Conservation (phyloP, 2,888 invertebrate species). For the Leptothorax acervorum region DNA sequence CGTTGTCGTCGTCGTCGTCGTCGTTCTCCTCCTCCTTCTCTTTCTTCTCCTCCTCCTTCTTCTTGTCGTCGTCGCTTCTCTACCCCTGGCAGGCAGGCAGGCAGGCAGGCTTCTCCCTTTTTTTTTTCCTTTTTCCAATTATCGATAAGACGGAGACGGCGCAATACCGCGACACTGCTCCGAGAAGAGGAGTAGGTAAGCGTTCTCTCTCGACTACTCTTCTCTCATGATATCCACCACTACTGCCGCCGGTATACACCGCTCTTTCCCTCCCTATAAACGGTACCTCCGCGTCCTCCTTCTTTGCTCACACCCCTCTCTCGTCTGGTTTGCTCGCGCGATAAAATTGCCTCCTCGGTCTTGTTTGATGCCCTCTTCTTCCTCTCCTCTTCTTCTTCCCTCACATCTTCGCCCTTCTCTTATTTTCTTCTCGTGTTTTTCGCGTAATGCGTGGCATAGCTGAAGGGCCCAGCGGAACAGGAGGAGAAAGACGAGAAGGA, state of each 20-base stretch:
- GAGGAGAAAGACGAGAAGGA: slow-evolving; percentile 42
- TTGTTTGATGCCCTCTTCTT: slow-evolving; percentile 66
- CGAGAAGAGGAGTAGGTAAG: slow-evolving; percentile 55
- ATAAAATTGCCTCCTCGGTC: slow-evolving; percentile 76
- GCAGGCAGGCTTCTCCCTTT: slow-evolving; percentile 56
- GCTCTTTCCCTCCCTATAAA: slow-evolving; percentile 55
- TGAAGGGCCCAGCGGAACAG: slow-evolving; percentile 52
- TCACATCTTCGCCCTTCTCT: slow-evolving; percentile 53
- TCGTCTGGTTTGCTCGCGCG: slow-evolving; percentile 66
- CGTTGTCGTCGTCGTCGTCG: slow-evolving; percentile 39
- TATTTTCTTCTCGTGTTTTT: slow-evolving; percentile 56
- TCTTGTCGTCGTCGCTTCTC: slow-evolving; percentile 46
- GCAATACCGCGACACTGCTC: slow-evolving; percentile 74
- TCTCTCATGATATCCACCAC: slow-evolving; percentile 60
- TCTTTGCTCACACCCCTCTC: slow-evolving; percentile 52
- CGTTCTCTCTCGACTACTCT: slow-evolving; percentile 62
- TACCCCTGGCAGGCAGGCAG: slow-evolving; percentile 34
- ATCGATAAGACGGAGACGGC: slow-evolving; percentile 82
- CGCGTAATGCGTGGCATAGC: slow-evolving; percentile 63
- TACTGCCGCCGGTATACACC: slow-evolving; percentile 42
- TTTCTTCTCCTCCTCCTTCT: slow-evolving; percentile 7
- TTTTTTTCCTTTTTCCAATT: slow-evolving; percentile 80
- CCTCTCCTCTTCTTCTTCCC: slow-evolving; percentile 54
- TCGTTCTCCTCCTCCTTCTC: slow-evolving; percentile 43
- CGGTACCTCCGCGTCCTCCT: slow-evolving; percentile 66